These are phyloP conservation scores for Lichenostomus cassidix DNA, from an alignment of 2,113 vertebrate species.

Conservation along the genomic window DNA sequence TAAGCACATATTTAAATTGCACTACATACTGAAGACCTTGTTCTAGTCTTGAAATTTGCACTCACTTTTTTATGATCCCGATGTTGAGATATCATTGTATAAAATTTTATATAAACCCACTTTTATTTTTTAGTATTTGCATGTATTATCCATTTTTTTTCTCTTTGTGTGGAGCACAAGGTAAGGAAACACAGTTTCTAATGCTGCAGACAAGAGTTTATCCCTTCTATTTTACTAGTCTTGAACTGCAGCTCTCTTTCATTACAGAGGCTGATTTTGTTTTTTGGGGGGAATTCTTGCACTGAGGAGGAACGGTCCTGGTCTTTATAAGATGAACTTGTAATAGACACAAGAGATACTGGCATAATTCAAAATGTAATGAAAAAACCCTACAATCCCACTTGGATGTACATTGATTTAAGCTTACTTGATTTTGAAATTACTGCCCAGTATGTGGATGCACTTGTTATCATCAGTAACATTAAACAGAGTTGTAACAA, in stretches of 20 bases:
- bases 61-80: neutral
- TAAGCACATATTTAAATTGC: neutral
- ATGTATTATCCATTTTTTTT: constrained; percentile 11
- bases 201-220: neutral
- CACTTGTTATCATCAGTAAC: neutral
- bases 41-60: neutral
- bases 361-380: neutral
- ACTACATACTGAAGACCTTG: neutral
- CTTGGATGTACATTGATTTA: neutral
- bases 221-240: neutral
- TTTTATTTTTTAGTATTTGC: constrained; percentile 22
- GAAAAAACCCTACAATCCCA: neutral
- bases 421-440: neutral
- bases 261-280: neutral
- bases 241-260: neutral
- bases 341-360: neutral
- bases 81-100: neutral
- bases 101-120: neutral
- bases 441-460: neutral
- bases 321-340: neutral
- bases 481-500: neutral
- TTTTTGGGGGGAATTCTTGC: neutral
- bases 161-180: neutral
- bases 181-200: neutral
- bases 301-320: neutral